A percentile compares a stretch with the other conserved stretches of the same genome.
Conservation (phyloP, 2,888 invertebrate species). For the Epirrita christyi region DNA sequence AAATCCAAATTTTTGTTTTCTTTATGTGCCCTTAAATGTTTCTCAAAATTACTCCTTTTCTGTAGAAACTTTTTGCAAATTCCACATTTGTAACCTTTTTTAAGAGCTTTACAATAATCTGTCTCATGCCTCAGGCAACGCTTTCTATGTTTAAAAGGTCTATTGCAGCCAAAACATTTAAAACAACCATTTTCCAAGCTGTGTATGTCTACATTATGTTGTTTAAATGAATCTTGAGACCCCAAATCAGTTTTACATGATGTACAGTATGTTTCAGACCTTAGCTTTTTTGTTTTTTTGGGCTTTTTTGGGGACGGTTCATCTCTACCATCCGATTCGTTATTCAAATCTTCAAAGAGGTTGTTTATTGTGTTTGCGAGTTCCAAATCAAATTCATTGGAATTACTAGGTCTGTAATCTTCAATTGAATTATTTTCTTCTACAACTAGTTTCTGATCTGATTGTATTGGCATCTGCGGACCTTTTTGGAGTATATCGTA, state of each 20-base stretch:
- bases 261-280: conserved; percentile 60
- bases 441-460: too few relatives aligned
- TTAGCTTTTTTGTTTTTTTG: conserved; percentile 48
- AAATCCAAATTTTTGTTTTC: conserved; percentile 51
- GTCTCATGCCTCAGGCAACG: conserved; percentile 61
- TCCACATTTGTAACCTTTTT: conserved; percentile 69
- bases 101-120: conserved; percentile 65
- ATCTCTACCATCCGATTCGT: conserved; percentile 11
- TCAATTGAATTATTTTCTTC: not conserved
- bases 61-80: conserved; percentile 62
- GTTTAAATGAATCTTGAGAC: conserved; percentile 43
- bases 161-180: conserved; percentile 74
- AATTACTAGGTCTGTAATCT: conserved; percentile 6
- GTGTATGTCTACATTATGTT: conserved; percentile 62
- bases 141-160: conserved; percentile 60
- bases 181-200: conserved; percentile 57
- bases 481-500: conserved; percentile 47
- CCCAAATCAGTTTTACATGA: conserved; percentile 61
- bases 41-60: conserved; percentile 59
- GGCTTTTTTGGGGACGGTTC: conserved; percentile 22
- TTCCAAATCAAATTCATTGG: conserved; percentile 24
- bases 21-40: conserved; percentile 64
- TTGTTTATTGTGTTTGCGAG: conserved; percentile 17
- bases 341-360: conserved; percentile 22
- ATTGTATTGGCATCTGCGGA: not conserved